Evolutionary conservation across 2,113 vertebrate genomes (phyloP).

Genomic region (Prochilodus magdalenae): DNA sequence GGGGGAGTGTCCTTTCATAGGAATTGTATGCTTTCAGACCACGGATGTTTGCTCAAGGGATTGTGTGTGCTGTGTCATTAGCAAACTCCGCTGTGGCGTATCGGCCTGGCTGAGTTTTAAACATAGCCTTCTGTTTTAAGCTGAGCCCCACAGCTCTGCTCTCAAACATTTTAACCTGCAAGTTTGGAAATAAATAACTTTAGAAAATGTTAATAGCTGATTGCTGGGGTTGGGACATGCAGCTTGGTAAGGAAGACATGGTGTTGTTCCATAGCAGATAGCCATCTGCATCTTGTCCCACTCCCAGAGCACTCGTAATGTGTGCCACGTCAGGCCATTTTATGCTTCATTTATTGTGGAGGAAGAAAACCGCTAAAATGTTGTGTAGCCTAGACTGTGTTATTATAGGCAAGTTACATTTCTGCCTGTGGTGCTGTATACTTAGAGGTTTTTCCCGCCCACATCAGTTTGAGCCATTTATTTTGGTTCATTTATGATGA

Average conservation of each 20-base stretch:
- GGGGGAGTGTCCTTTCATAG: slow-evolving; percentile 11
- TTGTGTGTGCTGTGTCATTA: slow-evolving; percentile 23
- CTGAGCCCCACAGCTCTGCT: too few species aligned
- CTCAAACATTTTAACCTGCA: too few species aligned
- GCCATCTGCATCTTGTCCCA: neutral
- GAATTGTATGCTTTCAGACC: neutral
- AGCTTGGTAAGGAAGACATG: neutral
- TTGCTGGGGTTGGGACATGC: neutral
- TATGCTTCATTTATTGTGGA: neutral
- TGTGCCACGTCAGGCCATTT: neutral
- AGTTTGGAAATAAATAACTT: too few species aligned
- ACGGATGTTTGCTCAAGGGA: slow-evolving; percentile 32
- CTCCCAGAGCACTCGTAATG: neutral
- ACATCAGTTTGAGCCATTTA: too few species aligned
- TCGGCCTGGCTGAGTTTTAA: neutral
- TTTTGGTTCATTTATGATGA: too few species aligned
- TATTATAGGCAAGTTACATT: neutral
- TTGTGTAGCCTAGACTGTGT: neutral
- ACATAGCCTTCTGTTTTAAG: slow-evolving; percentile 2
- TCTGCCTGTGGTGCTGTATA: neutral
- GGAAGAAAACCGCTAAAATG: neutral
- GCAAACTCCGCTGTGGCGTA: neutral
- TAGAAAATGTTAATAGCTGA: too few species aligned
- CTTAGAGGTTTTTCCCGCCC: too few species aligned
- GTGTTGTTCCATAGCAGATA: neutral